Conservation (phyloP, 2,797 vertebrate genomes). For the Champsocephalus gunnari region DNA sequence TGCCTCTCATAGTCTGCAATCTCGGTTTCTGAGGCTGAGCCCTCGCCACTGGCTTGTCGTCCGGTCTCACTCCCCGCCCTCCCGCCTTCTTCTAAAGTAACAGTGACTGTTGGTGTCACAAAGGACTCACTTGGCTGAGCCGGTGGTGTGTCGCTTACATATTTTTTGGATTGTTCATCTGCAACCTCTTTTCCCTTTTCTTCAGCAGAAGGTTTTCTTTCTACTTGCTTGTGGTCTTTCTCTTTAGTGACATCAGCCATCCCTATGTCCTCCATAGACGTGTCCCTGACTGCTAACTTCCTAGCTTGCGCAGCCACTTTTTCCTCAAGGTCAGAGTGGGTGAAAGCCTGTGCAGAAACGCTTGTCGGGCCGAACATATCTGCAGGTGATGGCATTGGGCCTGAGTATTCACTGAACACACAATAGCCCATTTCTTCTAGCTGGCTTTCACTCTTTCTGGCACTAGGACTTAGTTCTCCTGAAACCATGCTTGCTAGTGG, state of each 20-base stretch:
- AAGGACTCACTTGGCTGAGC: conserved; percentile 71
- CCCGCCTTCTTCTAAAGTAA: conserved; percentile 83
- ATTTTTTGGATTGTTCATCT: conserved; percentile 43
- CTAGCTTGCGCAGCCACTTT: conserved; percentile 79
- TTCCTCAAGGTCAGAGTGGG: conserved; percentile 81
- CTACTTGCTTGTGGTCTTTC: conserved; percentile 57
- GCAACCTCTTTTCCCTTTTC: conserved; percentile 56
- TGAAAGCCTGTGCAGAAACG: conserved; percentile 79
- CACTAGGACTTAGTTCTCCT: conserved; percentile 79
- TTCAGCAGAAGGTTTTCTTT: conserved; percentile 59
- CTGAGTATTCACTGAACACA: conserved; percentile 98
- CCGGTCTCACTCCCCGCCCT: conserved; percentile 74
- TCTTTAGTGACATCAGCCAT: conserved; percentile 45
- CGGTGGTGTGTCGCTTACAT: conserved; percentile 42
- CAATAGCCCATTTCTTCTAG: conserved; percentile 97
- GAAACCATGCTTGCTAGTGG: conserved; percentile 79
- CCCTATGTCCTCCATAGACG: conserved; percentile 69
- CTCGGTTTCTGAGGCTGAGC: conserved; percentile 77
- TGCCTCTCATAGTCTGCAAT: conserved; percentile 86
- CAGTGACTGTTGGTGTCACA: conserved; percentile 84
- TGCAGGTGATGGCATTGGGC: conserved; percentile 96
- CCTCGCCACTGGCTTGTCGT: conserved; percentile 76
- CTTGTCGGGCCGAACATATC: conserved; percentile 86
- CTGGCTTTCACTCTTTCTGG: conserved; percentile 90
- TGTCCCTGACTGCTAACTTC: conserved; percentile 74